phyloP scores from a whole-genome alignment of 2,797 vertebrate species.

The Rhinogobio ventralis region DNA sequence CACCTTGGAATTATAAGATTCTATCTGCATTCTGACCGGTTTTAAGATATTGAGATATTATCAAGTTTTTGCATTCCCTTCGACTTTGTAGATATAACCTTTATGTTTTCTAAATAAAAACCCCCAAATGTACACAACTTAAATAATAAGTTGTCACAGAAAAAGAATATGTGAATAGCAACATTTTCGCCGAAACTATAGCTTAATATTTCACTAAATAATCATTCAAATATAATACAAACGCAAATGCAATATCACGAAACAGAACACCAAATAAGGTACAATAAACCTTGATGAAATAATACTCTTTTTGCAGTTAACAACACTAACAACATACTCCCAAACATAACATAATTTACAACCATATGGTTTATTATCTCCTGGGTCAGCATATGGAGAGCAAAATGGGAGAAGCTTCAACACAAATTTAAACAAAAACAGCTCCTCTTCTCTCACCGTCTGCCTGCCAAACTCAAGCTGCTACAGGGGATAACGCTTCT shows the following conservation, averaged over 20 bases:
- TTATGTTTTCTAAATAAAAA: too few relatives aligned
- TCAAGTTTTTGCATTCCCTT: too few relatives aligned
- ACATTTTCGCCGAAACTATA: too few relatives aligned
- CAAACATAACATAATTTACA: slow-evolving; percentile 54
- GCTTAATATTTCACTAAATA: background rate
- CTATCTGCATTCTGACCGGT: too few relatives aligned
- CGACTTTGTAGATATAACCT: too few relatives aligned
- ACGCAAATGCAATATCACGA: background rate
- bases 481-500: slow-evolving; percentile 34
- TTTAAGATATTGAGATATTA: too few relatives aligned
- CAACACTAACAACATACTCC: slow-evolving; percentile 44
- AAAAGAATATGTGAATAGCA: too few relatives aligned
- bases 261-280: background rate
- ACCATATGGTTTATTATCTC: slow-evolving; percentile 61
- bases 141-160: too few relatives aligned
- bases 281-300: slow-evolving; percentile 16
- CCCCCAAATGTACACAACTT: too few relatives aligned
- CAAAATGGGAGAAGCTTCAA: slow-evolving; percentile 36
- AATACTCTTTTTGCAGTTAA: slow-evolving; percentile 36
- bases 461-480: slow-evolving; percentile 50
- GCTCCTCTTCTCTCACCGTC: slow-evolving; percentile 35
- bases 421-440: slow-evolving; percentile 45
- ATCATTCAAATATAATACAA: background rate
- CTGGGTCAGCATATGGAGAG: slow-evolving; percentile 56
- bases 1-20: too few relatives aligned